These are phyloP conservation scores for Phyllotreta cruciferae DNA, from an alignment of 2,888 invertebrate genomes.

Conservation along the genomic window DNA sequence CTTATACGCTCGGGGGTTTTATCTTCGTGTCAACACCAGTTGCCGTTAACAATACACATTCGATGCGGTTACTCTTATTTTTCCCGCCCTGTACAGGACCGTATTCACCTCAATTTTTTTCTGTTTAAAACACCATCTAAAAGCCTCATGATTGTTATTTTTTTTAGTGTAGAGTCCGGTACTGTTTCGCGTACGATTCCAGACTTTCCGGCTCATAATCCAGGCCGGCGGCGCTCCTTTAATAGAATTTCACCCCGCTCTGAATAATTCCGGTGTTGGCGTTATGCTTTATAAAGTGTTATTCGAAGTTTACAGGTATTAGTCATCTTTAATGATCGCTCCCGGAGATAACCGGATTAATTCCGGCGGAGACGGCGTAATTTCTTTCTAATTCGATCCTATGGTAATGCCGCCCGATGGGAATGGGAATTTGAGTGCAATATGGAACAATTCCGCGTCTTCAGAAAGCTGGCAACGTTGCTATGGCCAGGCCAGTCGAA, in stretches of 20 bases:
- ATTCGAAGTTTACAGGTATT: constrained; percentile 20
- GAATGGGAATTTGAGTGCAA: too few relatives aligned
- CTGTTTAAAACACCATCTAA: too few relatives aligned
- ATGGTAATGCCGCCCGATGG: not conserved
- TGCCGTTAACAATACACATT: constrained; percentile 55
- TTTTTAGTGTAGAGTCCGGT: too few relatives aligned
- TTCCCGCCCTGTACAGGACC: constrained; percentile 26
- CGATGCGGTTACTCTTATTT: constrained; percentile 42
- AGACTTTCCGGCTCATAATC: constrained; percentile 36
- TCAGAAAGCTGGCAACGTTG: too few relatives aligned
- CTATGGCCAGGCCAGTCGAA: too few relatives aligned
- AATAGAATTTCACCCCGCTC: constrained; percentile 27
- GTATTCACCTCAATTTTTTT: not conserved
- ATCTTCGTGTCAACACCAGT: constrained; percentile 60
- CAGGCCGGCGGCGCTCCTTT: constrained; percentile 26
- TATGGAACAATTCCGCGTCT: too few relatives aligned
- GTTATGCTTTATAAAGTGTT: constrained; percentile 23
- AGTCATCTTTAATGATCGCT: constrained; percentile 19
- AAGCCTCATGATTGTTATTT: too few relatives aligned
- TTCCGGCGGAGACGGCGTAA: constrained; percentile 11
- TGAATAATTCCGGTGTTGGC: constrained; percentile 20
- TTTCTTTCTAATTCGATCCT: constrained; percentile 14
- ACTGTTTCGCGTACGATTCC: constrained; percentile 29
- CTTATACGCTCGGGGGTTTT: constrained; percentile 54
- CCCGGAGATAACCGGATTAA: constrained; percentile 17